Percentiles rank a stretch among this genome's conserved stretches.
phyloP scores from a whole-genome alignment of 2,113 vertebrate species.

The Nansenia antarctica region DNA sequence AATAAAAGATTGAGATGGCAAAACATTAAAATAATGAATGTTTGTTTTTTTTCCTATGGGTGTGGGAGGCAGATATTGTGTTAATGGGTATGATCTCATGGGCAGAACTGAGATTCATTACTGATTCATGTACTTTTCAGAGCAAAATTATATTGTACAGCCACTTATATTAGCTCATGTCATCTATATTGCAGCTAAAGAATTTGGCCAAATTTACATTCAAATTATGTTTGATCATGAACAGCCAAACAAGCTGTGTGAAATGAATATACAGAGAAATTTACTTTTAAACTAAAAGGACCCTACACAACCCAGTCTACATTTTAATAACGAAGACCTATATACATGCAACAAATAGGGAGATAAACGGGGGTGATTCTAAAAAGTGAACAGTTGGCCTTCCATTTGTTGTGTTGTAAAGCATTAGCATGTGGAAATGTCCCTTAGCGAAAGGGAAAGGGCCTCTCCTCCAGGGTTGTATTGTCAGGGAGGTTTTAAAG shows the following conservation, averaged over 20 bases:
- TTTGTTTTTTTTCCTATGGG: slow-evolving; percentile 20
- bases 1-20: slow-evolving; percentile 20
- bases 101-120: slow-evolving; percentile 17
- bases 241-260: slow-evolving; percentile 4
- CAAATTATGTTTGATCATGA: slow-evolving; percentile 6
- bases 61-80: slow-evolving; percentile 29
- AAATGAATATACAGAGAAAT: slow-evolving; percentile 23
- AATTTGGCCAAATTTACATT: neutral
- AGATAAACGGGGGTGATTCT: slow-evolving; percentile 5
- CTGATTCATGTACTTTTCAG: slow-evolving; percentile 35
- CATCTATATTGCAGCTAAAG: slow-evolving; percentile 27
- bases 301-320: neutral
- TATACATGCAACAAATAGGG: slow-evolving; percentile 14
- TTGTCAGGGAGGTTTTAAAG: neutral
- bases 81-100: slow-evolving; percentile 39
- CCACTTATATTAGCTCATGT: slow-evolving; percentile 13
- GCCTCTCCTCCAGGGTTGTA: neutral
- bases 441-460: neutral
- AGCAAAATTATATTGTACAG: slow-evolving; percentile 34
- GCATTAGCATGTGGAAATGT: neutral
- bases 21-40: slow-evolving; percentile 28
- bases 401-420: neutral
- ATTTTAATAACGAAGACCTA: slow-evolving; percentile 20
- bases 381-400: neutral
- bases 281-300: slow-evolving; percentile 10